Evolutionary conservation across 2,113 vertebrate species (phyloP).

Genomic region (Petrocephalus microphthalmus): DNA sequence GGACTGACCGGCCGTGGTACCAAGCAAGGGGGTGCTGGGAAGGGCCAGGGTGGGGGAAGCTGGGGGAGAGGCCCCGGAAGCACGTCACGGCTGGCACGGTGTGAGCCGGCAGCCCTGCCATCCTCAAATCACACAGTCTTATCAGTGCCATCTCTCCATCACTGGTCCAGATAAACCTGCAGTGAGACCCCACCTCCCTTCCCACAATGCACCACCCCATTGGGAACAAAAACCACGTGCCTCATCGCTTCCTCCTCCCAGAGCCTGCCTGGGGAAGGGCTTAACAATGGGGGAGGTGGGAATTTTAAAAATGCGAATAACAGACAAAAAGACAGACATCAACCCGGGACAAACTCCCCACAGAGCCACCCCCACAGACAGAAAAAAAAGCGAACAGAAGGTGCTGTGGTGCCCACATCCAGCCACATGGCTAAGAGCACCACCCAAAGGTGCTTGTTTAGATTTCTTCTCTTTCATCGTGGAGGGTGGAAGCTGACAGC

Average conservation of each 20-base stretch:
- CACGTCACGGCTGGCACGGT: not conserved
- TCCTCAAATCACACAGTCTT: not conserved
- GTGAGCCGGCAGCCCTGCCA: not conserved
- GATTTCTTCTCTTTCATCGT: not conserved
- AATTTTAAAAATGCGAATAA: conserved; percentile 18
- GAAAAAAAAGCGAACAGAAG: conserved; percentile 6
- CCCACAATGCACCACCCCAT: not conserved
- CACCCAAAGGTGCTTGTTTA: conserved; percentile 23
- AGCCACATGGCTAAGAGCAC: not conserved
- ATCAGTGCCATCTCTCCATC: not conserved
- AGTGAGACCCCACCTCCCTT: not conserved
- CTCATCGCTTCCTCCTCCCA: not conserved
- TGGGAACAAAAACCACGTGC: not conserved
- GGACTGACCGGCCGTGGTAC: not conserved
- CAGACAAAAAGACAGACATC: conserved; percentile 6
- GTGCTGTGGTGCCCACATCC: conserved; percentile 10
- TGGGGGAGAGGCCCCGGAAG: not conserved
- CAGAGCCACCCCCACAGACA: conserved; percentile 6
- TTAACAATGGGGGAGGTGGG: not conserved
- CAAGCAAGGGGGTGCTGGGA: not conserved
- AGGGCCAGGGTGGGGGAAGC: not conserved
- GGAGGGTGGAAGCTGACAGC: not conserved
- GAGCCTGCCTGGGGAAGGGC: conserved; percentile 24
- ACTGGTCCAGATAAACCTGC: not conserved
- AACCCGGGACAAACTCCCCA: not conserved